A percentile compares a stretch with the other conserved stretches of the same genome.
phyloP scores from a whole-genome alignment of 2,888 invertebrate species.

The Exocentrus adspersus region DNA sequence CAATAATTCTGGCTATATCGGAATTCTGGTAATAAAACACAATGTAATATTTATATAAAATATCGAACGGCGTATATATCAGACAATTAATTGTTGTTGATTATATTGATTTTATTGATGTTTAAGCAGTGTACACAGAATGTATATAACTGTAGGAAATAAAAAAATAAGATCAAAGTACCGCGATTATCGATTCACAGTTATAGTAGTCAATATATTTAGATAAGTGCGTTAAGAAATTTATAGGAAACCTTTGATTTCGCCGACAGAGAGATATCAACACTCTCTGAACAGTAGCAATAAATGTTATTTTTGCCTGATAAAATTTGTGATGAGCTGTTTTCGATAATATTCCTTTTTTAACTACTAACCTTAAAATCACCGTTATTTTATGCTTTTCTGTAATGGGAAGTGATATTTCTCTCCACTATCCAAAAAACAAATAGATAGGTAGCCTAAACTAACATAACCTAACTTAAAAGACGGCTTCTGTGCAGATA shows the following conservation, averaged over 20 bases:
- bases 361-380: neutral
- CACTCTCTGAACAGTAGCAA: constrained; percentile 46
- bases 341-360: neutral
- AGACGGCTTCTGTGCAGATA: too few species aligned
- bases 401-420: neutral
- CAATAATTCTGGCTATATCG: constrained; percentile 25
- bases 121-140: constrained; percentile 26
- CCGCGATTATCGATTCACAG: constrained; percentile 45
- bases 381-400: neutral
- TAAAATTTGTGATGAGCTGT: constrained; percentile 17
- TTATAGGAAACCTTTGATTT: constrained; percentile 40
- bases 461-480: too few species aligned
- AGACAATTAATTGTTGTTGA: constrained; percentile 31
- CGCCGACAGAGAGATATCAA: constrained; percentile 35
- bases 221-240: constrained; percentile 48
- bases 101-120: constrained; percentile 34
- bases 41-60: constrained; percentile 28
- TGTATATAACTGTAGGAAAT: constrained; percentile 32
- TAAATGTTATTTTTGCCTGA: constrained; percentile 35
- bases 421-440: too few species aligned
- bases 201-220: constrained; percentile 50
- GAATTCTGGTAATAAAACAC: constrained; percentile 26
- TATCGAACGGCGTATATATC: constrained; percentile 26
- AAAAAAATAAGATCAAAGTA: constrained; percentile 22
- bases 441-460: too few species aligned